Conservation (phyloP, 2,888 invertebrate species). For the Hirtodrosophila alboralis region DNA sequence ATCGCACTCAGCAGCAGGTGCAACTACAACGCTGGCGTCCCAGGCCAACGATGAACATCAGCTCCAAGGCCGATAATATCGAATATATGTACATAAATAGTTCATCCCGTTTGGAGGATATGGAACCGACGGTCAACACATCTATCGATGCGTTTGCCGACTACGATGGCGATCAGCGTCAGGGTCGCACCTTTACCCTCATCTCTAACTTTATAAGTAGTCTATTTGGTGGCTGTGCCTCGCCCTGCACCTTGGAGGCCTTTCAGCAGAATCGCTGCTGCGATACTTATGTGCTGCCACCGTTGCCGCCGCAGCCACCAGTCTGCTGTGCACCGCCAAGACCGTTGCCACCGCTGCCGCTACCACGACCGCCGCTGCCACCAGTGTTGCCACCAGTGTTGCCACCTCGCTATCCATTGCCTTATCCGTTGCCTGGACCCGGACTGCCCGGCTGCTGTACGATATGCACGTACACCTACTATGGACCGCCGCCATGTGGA, state of each 20-base stretch:
- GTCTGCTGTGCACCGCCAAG: conserved; percentile 35
- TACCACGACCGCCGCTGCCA: conserved; percentile 33
- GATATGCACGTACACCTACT: conserved; percentile 68
- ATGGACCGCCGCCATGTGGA: conserved; percentile 77
- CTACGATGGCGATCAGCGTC: conserved; percentile 62
- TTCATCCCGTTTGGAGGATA: conserved; percentile 55
- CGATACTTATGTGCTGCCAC: conserved; percentile 48
- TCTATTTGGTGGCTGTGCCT: conserved; percentile 59
- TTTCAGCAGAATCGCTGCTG: conserved; percentile 75
- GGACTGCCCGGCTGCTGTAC: conserved; percentile 65
- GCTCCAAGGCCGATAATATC: conserved; percentile 22
- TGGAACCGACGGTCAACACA: conserved; percentile 46
- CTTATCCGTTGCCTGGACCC: conserved; percentile 32
- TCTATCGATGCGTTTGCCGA: conserved; percentile 68
- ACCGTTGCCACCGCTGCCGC: conserved; percentile 22
- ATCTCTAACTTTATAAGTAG: conserved; percentile 68
- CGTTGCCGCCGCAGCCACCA: conserved; percentile 30
- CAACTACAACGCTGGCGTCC: conserved; percentile 46
- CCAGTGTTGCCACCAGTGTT: conserved; percentile 33
- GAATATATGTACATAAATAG: conserved; percentile 44
- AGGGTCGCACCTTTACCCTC: conserved; percentile 68
- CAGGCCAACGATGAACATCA: conserved; percentile 27
- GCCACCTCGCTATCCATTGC: conserved; percentile 39
- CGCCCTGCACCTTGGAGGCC: conserved; percentile 75
- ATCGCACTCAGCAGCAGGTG: conserved; percentile 53